phyloP scores from a whole-genome alignment of 2,113 vertebrate genomes.

The Microcebus ravelobensis region DNA sequence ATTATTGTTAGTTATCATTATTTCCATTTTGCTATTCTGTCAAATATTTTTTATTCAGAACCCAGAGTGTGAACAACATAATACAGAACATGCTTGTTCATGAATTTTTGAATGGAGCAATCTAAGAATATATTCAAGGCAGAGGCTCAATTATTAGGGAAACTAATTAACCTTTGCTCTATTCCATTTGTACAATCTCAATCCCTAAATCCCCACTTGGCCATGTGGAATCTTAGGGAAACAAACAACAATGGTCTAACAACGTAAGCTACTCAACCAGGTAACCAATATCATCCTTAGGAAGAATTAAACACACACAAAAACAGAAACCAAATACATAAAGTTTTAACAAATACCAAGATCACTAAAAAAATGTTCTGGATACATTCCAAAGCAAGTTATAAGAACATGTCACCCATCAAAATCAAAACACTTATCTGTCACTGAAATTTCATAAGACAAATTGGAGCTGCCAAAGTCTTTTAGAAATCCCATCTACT shows the following conservation, averaged over 20 bases:
- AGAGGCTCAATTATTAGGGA: background rate
- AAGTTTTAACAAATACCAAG: slow-evolving; percentile 31
- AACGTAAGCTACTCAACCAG: background rate
- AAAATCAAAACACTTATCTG: slow-evolving; percentile 66
- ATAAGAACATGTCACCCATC: slow-evolving; percentile 49
- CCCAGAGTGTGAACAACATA: background rate
- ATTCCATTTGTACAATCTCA: background rate
- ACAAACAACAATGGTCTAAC: background rate
- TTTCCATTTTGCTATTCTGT: background rate
- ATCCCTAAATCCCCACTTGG: background rate
- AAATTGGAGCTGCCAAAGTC: slow-evolving; percentile 64
- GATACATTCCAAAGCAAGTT: slow-evolving; percentile 57
- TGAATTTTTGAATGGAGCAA: background rate
- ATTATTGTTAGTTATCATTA: background rate
- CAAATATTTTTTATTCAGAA: background rate
- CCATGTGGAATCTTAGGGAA: background rate
- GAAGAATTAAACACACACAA: background rate
- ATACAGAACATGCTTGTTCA: background rate
- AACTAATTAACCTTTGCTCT: background rate
- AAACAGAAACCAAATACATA: background rate
- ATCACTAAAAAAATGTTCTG: slow-evolving; percentile 58
- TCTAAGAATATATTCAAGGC: background rate
- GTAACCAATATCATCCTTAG: background rate
- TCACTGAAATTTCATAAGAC: slow-evolving; percentile 62
- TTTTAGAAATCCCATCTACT: slow-evolving; percentile 50